Evolutionary conservation across 1,140 invertebrate genomes (phyloP).

Genomic region (Drosophila tropicalis): DNA sequence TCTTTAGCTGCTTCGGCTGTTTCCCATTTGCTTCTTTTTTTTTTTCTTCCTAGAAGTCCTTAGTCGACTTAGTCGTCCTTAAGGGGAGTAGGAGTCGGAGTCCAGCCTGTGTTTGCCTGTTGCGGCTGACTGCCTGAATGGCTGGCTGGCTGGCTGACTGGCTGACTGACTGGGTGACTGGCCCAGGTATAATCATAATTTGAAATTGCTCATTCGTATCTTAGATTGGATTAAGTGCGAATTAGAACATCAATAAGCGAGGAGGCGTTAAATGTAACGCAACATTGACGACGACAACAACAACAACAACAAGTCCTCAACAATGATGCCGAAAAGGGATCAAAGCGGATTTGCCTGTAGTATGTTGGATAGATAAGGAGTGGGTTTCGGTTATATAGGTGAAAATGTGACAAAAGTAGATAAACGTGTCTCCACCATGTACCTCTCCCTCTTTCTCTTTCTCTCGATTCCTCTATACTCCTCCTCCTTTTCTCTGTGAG

Average conservation of each 20-base stretch:
- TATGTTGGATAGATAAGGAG: background rate
- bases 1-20: constrained; percentile 22
- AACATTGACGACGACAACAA: constrained; percentile 68
- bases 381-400: constrained; percentile 46
- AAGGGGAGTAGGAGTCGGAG: background rate
- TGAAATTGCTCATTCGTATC: constrained; percentile 81
- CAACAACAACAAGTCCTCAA: constrained; percentile 14
- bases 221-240: constrained; percentile 81
- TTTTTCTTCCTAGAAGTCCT: constrained; percentile 51
- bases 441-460: background rate
- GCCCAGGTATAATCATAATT: constrained; percentile 80
- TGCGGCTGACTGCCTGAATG: constrained; percentile 54
- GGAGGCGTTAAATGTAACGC: constrained; percentile 63
- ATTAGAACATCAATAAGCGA: constrained; percentile 78
- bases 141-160: constrained; percentile 42
- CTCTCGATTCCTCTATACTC: background rate
- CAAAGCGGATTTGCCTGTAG: constrained; percentile 67
- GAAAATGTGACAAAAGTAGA: constrained; percentile 71
- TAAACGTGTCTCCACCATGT: background rate
- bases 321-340: constrained; percentile 55
- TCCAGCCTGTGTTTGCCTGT: constrained; percentile 40
- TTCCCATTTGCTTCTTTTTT: constrained; percentile 29
- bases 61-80: constrained; percentile 20
- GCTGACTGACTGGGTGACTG: constrained; percentile 25
- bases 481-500: constrained; percentile 34